phyloP scores from a whole-genome alignment of 2,113 vertebrate genomes.

The Enhydra lutris region DNA sequence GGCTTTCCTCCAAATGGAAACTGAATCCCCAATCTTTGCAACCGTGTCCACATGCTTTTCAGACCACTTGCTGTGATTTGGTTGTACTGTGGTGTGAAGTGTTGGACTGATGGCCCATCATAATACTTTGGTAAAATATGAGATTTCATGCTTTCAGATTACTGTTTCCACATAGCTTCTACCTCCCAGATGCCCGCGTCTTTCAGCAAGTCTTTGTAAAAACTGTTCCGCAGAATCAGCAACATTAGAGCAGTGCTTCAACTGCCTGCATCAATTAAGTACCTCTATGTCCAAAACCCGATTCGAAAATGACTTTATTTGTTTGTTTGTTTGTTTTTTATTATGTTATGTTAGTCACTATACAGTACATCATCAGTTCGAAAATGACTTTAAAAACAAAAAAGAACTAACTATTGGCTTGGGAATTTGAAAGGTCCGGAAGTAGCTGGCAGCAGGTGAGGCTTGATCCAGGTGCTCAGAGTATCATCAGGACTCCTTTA shows the following conservation, averaged over 20 bases:
- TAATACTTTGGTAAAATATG: slow-evolving; percentile 55
- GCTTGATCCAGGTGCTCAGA: not conserved
- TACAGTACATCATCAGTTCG: too few relatives aligned
- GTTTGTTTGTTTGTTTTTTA: too few relatives aligned
- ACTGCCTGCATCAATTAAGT: not conserved
- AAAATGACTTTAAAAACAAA: not conserved
- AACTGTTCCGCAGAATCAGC: slow-evolving; percentile 17
- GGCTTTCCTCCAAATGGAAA: slow-evolving; percentile 68
- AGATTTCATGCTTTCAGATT: slow-evolving; percentile 61
- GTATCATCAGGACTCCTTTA: not conserved
- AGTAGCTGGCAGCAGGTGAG: not conserved
- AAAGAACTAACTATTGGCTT: not conserved
- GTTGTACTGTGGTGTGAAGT: slow-evolving; percentile 40
- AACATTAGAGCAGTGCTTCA: not conserved
- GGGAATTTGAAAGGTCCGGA: not conserved
- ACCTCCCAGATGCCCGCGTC: not conserved
- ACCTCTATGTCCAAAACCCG: not conserved
- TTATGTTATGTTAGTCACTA: too few relatives aligned
- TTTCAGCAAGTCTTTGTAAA: slow-evolving; percentile 19
- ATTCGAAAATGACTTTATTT: not conserved
- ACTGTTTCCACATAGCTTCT: slow-evolving; percentile 7
- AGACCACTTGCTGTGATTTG: slow-evolving; percentile 30
- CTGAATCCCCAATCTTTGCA: slow-evolving; percentile 32
- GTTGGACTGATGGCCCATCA: slow-evolving; percentile 28
- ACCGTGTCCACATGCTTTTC: not conserved